Evolutionary conservation across 2,113 vertebrate species (phyloP).

Genomic region (Clupea harengus): DNA sequence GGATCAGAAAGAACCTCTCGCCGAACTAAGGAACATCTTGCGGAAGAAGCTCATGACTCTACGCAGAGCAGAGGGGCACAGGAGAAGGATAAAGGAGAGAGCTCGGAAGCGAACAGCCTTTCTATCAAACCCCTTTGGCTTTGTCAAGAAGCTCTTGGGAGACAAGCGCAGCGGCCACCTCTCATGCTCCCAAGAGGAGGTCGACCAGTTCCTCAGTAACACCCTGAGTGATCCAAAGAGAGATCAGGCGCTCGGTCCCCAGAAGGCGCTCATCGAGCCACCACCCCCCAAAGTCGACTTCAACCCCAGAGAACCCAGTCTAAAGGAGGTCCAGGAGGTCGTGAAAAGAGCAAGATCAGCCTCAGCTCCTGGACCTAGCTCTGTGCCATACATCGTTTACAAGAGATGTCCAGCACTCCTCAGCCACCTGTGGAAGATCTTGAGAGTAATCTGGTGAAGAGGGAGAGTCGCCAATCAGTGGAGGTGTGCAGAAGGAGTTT

Average conservation of each 20-base stretch:
- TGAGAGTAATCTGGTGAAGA: too few relatives aligned
- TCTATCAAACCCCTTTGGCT: slow-evolving; percentile 4
- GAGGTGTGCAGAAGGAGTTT: too few relatives aligned
- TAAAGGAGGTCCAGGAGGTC: background rate
- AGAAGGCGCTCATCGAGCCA: background rate
- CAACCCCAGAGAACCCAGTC: background rate
- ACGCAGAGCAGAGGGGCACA: slow-evolving; percentile 27
- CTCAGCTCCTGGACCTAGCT: too few relatives aligned
- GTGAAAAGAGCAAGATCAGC: background rate
- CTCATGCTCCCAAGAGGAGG: background rate
- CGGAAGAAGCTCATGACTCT: slow-evolving; percentile 27
- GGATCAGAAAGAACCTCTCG: background rate
- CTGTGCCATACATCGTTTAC: too few relatives aligned
- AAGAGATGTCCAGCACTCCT: too few relatives aligned
- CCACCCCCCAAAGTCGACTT: background rate
- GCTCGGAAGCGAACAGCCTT: slow-evolving; percentile 13
- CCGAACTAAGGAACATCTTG: slow-evolving; percentile 12
- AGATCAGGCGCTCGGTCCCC: background rate
- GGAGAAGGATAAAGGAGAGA: slow-evolving; percentile 21
- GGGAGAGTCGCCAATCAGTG: too few relatives aligned
- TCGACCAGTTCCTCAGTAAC: background rate
- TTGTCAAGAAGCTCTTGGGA: too few relatives aligned
- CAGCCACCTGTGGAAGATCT: too few relatives aligned
- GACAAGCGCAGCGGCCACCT: too few relatives aligned
- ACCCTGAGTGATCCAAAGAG: slow-evolving; percentile 5